Base-by-base conservation (phyloP, 2,797 vertebrate genomes). In the Petrocephalus schoutedeni region DNA sequence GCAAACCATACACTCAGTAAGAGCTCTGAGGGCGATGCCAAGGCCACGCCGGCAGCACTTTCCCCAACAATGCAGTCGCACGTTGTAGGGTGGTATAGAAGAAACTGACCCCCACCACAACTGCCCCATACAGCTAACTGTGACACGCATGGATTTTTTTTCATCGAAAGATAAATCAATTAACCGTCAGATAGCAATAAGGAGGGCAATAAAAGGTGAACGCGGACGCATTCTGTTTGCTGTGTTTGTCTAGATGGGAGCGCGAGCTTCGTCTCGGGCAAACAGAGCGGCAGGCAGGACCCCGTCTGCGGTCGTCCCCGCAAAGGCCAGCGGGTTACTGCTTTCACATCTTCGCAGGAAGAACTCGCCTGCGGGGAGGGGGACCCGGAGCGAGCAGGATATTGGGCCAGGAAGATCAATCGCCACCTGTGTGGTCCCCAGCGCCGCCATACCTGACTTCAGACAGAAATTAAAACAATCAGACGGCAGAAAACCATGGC, bases 401-500 rank as follows among this genome's bases (percentile, higher is more conserved):
- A 59, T 49, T 9, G 57, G 86, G 74, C 84, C 71, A 41, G 53
- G 54, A 28, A 54, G 87, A 82, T 82, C 82, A 84, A 58, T 90
- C 88, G 77, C 87, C 87, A 89, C 89, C 59, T 88, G 89, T 71
- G 59, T 57, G 71, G 85, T 82, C 58, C 10, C 80, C 58, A 21
- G 21, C 87, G n/a, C 54, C 41, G 21, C 21, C n/a, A 6, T 12
- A 57, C 87, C 54, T 7, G 51, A 23, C 57, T 51, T 88, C 74
- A 67, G 85, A 90, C 28, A 58, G 67, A 87, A 91, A 92, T 91
- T 88, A 87, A 89, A 91, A 88, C 87, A 90, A 92, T 90, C 89
- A 90, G 56, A n/a, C n/a, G 28, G 53, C 86, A 86, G 59, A 32
- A 58, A 58, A 58, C 56, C 85, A 10, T 36, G 56, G 54, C 16